Evolutionary conservation across 1,140 invertebrate genomes (phyloP), one percentile per base, ranked within the genome.

Genomic region (Drosophila serrata): DNA sequence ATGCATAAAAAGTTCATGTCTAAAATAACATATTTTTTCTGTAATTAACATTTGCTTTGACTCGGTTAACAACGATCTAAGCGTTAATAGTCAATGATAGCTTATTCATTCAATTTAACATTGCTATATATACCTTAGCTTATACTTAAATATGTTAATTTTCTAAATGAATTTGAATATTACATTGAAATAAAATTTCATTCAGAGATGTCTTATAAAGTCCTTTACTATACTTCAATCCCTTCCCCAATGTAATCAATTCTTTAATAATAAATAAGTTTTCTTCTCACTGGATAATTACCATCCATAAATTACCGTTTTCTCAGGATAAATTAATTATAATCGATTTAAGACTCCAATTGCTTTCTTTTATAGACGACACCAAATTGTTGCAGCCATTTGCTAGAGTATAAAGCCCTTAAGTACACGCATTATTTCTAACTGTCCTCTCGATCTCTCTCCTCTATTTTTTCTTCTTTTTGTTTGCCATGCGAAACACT

Each of bases 381-480:
- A 33, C 6, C 17, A 67, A 67, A 27, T 64, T 68, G 35, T 49
- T 49, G 37, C 33, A 64, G 37, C 60, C 65, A 68, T 65, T 68
- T 35, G 42, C 19, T 43, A 40, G 61, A 22, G 58, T 57, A 31
- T 53, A 45, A 79, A 79, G 76, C 77, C 60, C 61, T 79, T 79
- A 75, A 75, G 78, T 75, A 80, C 76, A 61, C 57, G 53, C 76
- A 79, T 79, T 79, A 80, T 65, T 74, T 77, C 75, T 39, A 77
- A 77, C 63, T 55, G 76, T 79, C 58, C 57, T 57, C 33, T 29
- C 43, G 29, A 45, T 40, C 60, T 35, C 53, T 29, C 24, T n/a
- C 27, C 64, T 12, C 27, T 17, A 9, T 60, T 13, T 37, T 46
- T 17, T 37, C 42, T 49, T 4, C 17, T 42, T 68, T 42, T 48